Evolutionary conservation across 2,797 vertebrate species (phyloP).

Genomic region (Chromobotia macracanthus): DNA sequence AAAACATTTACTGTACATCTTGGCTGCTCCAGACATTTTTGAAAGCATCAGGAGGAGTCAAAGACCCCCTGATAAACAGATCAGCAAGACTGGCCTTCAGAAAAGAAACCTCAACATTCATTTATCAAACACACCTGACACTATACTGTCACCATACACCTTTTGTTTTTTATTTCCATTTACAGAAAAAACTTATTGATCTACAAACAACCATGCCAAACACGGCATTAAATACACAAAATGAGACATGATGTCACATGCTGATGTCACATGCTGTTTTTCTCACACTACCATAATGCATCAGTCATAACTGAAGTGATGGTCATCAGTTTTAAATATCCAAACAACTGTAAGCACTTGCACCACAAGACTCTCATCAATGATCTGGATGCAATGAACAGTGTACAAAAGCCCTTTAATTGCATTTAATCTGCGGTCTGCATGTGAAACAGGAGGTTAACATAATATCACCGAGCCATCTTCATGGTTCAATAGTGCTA

Average conservation of each 20-base stretch:
- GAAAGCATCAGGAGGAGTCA: slow-evolving; percentile 31
- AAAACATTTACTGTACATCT: slow-evolving; percentile 4
- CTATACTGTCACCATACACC: neutral
- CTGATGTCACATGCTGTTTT: neutral
- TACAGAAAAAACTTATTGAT: slow-evolving; percentile 25
- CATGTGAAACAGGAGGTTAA: slow-evolving; percentile 84
- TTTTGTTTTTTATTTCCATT: slow-evolving; percentile 32
- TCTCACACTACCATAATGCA: slow-evolving; percentile 1
- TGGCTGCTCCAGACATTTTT: slow-evolving; percentile 7
- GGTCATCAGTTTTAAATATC: neutral
- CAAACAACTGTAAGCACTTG: neutral
- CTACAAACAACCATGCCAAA: slow-evolving; percentile 26
- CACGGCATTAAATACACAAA: neutral
- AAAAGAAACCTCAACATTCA: slow-evolving; percentile 26
- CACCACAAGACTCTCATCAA: neutral
- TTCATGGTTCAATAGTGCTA: slow-evolving; percentile 78
- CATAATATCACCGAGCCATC: slow-evolving; percentile 83
- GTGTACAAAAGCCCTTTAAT: slow-evolving; percentile 78
- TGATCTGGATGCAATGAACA: slow-evolving; percentile 52
- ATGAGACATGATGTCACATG: neutral
- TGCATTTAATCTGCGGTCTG: slow-evolving; percentile 77
- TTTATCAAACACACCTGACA: slow-evolving; percentile 49
- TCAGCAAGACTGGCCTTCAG: slow-evolving; percentile 36
- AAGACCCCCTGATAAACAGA: slow-evolving; percentile 31
- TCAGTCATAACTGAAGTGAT: slow-evolving; percentile 14